Base-by-base conservation (phyloP, 2,113 vertebrate genomes). In the Spermophilus dauricus region DNA sequence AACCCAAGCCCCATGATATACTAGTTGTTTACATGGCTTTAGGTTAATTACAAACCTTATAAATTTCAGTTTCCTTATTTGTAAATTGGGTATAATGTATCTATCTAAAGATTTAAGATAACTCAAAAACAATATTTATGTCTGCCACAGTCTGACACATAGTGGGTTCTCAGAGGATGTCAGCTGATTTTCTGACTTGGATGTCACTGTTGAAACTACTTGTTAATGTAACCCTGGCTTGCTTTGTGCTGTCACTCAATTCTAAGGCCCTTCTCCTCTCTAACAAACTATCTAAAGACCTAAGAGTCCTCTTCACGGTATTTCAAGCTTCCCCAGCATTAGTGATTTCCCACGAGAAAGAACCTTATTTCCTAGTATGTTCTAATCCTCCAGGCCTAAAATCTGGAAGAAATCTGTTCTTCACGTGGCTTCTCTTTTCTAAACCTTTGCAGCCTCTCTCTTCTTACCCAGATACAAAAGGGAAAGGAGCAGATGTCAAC, bases 291-390 rank as follows among this genome's bases (percentile, higher is more conserved):
- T 30, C 51, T 20, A 42, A 87, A 84, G 61, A 80, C 70, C 45
- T 53, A 51, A 83, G 86, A 94, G 8, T 76, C 58, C 80, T 96
- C 94, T 67, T 81, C 90, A 96, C 56, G 84, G 76, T 94, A 89
- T 95, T 96, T 96, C 87, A 90, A 86, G 93, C 77, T 81, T 53
- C 70, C 81, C 70, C 81, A 82, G 73, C 10, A 37, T 45, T 76
- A 73, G 39, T 94, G 51, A 97, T 91, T 93, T 97, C 95, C 89
- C 91, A 45, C 89, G 96, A 95, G 82, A 95, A 94, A 97, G 67
- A 94, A 88, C 53, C 86, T 89, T 95, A 88, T 88, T 94, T 97
- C 91, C 91, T 86, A 61, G 16, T 65, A 93, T 76, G 45, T 80
- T 94, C 95, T 92, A 96, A 90, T 78, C 88, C 18, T 86, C 8